Evolutionary conservation across 2,113 vertebrate genomes (phyloP), one percentile per base, ranked within the genome.

Genomic region (Oplegnathus fasciatus): DNA sequence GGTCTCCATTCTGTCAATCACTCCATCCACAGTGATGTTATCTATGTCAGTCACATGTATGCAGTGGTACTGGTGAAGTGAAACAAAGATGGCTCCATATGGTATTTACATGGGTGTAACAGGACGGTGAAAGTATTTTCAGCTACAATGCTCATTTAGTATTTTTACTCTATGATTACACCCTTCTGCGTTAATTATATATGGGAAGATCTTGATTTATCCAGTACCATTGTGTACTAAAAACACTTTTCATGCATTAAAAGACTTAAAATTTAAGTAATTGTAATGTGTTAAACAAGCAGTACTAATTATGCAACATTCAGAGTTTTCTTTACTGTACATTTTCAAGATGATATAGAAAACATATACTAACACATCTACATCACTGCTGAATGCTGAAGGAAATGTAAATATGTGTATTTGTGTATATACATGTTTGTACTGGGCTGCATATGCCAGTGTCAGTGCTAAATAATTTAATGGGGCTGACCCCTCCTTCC

Each of bases 141-240:
- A 37, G 64, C 26, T 76, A 48, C 52, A 30, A 8, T 57, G 9
- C 17, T 40, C 34, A 17, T 62, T 84, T 57, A 58, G 58, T 80
- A 24, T 69, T 87, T 80, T 68, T 74, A 52, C 30, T 9, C 20
- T 69, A 37, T 85, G 50, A 80, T 83, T 74, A 86, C 75, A 75
- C 14, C 37, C 73, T 30, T 85, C 4, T 57, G 20, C 14, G 3
- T 37, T 82, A 80, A 84, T 78, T 75, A 84, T 8, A 80, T 32
- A 81, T 58, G 13, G 4, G 17, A 50, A 44, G 46, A 74, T 55
- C 4, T 44, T 48, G 10, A 82, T 81, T 87, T 52, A 76, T 54
- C 50, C 6, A 11, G 9, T 32, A 46, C 40, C 32, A 61, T 54
- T 70, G 55, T 84, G 34, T 26, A n/a, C 30, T 34, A 54, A 62